phyloP scores from a whole-genome alignment of 2,113 vertebrate species.

The Holacanthus passer region DNA sequence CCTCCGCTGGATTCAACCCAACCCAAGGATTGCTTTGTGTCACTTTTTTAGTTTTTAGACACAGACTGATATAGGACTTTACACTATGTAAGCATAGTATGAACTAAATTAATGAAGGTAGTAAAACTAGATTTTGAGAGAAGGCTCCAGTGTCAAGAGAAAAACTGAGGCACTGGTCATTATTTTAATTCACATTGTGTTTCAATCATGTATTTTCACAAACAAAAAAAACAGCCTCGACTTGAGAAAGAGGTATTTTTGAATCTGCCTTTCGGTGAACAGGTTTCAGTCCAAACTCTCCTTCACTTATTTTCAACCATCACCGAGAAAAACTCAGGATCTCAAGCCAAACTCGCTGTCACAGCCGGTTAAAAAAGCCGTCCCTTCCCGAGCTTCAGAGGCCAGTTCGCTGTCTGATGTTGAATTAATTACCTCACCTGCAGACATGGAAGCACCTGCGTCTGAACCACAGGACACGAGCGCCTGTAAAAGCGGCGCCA shows the following conservation, averaged over 20 bases:
- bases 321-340: not conserved
- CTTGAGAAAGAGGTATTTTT: not conserved
- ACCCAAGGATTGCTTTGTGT: not conserved
- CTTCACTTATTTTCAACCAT: not conserved
- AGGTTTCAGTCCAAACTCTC: not conserved
- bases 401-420: not conserved
- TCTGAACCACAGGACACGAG: not conserved
- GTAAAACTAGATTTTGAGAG: not conserved
- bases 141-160: not conserved
- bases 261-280: not conserved
- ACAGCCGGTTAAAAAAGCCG: not conserved
- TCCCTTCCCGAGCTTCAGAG: not conserved
- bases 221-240: not conserved
- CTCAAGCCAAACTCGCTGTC: not conserved
- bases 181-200: not conserved
- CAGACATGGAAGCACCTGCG: not conserved
- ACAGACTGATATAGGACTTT: not conserved
- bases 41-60: not conserved
- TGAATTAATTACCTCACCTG: conserved; percentile 24
- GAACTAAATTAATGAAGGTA: not conserved
- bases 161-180: not conserved
- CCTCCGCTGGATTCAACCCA: not conserved
- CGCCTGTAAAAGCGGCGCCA: not conserved
- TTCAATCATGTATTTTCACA: not conserved
- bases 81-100: not conserved